Evolutionary conservation across 2,797 vertebrate species (phyloP).

Genomic region (Synanceia verrucosa): DNA sequence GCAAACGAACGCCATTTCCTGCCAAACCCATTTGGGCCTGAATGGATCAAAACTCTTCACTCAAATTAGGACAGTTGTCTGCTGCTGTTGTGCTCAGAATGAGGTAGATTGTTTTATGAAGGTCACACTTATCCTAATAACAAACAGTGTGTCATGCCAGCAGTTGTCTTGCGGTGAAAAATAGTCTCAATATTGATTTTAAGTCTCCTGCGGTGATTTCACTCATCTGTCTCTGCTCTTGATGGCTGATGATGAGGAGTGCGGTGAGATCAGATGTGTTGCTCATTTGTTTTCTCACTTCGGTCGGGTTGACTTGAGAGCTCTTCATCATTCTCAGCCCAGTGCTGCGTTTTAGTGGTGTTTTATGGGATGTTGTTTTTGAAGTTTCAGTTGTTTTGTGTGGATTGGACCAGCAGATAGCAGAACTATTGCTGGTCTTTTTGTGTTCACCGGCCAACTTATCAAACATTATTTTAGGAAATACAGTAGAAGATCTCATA

Average conservation of each 20-base stretch:
- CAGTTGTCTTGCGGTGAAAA: slow-evolving; percentile 40
- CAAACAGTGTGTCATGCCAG: slow-evolving; percentile 15
- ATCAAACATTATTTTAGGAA: slow-evolving; percentile 13
- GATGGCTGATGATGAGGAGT: slow-evolving; percentile 59
- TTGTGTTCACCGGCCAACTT: neutral
- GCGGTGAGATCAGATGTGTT: slow-evolving; percentile 66
- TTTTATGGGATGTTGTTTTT: neutral
- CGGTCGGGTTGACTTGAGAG: slow-evolving; percentile 5
- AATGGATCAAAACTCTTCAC: slow-evolving; percentile 1
- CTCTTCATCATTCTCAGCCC: slow-evolving; percentile 23
- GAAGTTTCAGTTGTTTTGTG: neutral
- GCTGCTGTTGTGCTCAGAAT: slow-evolving; percentile 6
- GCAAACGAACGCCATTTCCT: slow-evolving; percentile 37
- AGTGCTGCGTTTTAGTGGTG: neutral
- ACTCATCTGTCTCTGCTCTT: slow-evolving; percentile 60
- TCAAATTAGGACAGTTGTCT: neutral
- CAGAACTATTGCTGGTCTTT: neutral
- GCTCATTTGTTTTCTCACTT: slow-evolving; percentile 59
- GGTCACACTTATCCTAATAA: slow-evolving; percentile 13
- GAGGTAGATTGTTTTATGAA: slow-evolving; percentile 1
- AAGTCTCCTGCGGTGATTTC: slow-evolving; percentile 52
- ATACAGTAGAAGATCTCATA: neutral
- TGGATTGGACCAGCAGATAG: neutral
- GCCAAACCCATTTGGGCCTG: slow-evolving; percentile 14
- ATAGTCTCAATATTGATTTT: slow-evolving; percentile 63